Conservation (phyloP, 1,140 invertebrate species). For the Aphaenogaster floridana region DNA sequence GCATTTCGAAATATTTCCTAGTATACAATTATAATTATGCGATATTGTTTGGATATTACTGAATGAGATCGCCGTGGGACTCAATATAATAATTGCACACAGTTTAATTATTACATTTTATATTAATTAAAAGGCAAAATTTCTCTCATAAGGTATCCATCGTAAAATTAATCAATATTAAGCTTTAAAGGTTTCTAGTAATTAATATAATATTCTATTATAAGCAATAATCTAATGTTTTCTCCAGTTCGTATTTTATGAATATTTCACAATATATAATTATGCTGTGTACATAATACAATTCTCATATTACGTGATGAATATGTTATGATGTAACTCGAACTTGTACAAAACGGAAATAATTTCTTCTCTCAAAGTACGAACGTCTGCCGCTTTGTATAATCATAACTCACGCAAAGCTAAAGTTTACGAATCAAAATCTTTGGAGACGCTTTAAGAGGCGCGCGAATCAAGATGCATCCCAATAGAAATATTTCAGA, state of each 20-base stretch:
- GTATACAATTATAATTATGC: background rate
- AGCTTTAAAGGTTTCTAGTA: background rate
- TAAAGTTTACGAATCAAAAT: background rate
- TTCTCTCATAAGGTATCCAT: background rate
- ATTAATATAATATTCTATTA: conserved; percentile 3
- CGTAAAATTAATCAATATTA: conserved; percentile 22
- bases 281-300: background rate
- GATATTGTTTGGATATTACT: background rate
- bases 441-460: conserved; percentile 18
- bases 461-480: conserved; percentile 10
- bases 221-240: background rate
- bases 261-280: background rate
- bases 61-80: background rate
- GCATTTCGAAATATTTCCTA: background rate
- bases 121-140: conserved; percentile 7
- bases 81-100: background rate
- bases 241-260: background rate
- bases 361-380: background rate
- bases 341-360: conserved; percentile 16
- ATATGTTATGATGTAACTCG: background rate
- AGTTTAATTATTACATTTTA: conserved; percentile 14
- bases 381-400: background rate
- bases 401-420: conserved; percentile 1
- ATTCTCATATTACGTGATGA: background rate
- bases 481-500: conserved; percentile 27